Percentiles rank a stretch among this genome's conserved stretches.
phyloP scores from a whole-genome alignment of 2,113 vertebrate genomes.

The Sardina pilchardus region DNA sequence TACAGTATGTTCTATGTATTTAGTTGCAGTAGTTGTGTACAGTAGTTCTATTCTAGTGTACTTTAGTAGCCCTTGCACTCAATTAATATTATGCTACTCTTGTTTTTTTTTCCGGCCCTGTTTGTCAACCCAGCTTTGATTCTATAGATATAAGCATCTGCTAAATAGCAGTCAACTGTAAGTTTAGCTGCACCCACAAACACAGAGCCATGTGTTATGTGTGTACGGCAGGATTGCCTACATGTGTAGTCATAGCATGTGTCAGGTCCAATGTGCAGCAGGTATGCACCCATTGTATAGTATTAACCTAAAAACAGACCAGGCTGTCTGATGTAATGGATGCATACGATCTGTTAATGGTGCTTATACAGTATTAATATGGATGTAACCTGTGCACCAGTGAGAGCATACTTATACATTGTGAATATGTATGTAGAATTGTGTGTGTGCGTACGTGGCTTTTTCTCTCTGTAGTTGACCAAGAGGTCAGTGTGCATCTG shows the following conservation, averaged over 20 bases:
- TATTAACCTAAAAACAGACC: background rate
- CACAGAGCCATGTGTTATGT: background rate
- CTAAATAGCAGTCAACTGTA: too few species aligned
- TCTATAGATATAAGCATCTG: too few species aligned
- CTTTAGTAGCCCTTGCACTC: too few species aligned
- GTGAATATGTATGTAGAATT: background rate
- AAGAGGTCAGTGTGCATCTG: too few species aligned
- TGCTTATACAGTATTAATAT: background rate
- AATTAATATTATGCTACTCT: too few species aligned
- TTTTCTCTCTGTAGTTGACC: too few species aligned
- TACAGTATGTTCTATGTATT: too few species aligned
- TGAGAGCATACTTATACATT: background rate
- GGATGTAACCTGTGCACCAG: background rate
- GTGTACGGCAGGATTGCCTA: background rate
- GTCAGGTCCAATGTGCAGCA: background rate
- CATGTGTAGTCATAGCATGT: background rate
- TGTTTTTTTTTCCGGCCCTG: too few species aligned
- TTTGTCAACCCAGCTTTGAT: too few species aligned
- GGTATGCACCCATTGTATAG: background rate
- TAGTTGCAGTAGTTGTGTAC: too few species aligned
- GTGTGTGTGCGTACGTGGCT: too few species aligned
- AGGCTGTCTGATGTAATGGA: background rate
- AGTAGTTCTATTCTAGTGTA: too few species aligned
- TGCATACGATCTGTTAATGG: background rate
- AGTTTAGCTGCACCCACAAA: background rate